Base-by-base conservation (phyloP, 2,888 invertebrate species). In the Nycteola revayana region DNA sequence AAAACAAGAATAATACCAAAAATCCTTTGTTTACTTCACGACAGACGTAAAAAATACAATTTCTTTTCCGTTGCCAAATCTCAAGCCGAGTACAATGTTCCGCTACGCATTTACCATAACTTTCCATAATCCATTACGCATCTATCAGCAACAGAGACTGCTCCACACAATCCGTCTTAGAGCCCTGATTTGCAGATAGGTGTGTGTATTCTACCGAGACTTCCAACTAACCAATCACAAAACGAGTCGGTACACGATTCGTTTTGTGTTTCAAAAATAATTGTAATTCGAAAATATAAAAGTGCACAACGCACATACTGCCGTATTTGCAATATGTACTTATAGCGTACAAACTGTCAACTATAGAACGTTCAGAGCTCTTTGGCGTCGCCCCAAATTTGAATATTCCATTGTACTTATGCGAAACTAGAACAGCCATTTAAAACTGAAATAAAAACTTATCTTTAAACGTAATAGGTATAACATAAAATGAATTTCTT, bases 51-150 rank as follows among this genome's bases (percentile, higher is more conserved):
- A 14, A 14, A 3, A 14, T 14, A 14, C 14, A 14, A 32, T 30
- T 26, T 18, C 23, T 45, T 45, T 34, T 22, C 23, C 29, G 10
- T 29, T 26, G 18, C 9, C 52, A 35, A 51, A 49, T 42, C 42
- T 35, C 32, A 38, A 33, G 5, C 33, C 21, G 47, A 46, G 38
- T 46, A 42, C 38, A 46, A 35, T 10, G 28, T 28, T 11, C 23
- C 31, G 37, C 17, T 18, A 28, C 35, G 18, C 25, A 9, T 32
- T 49, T 48, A 43, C 27, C 50, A 50, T 52, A 50, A 43, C 43
- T 50, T 50, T 40, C 53, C 50, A 50, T 50, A 50, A 48, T 43
- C 53, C 50, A 50, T 53, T 53, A 48, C 40, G 33, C 27, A 35
- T 48, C 53, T 48, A 50, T 50, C 53, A 43, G 25, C 20, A 10